Evolutionary conservation across 2,113 vertebrate genomes (phyloP), one percentile per base, ranked within the genome.

Genomic region (Salvelinus namaycush): DNA sequence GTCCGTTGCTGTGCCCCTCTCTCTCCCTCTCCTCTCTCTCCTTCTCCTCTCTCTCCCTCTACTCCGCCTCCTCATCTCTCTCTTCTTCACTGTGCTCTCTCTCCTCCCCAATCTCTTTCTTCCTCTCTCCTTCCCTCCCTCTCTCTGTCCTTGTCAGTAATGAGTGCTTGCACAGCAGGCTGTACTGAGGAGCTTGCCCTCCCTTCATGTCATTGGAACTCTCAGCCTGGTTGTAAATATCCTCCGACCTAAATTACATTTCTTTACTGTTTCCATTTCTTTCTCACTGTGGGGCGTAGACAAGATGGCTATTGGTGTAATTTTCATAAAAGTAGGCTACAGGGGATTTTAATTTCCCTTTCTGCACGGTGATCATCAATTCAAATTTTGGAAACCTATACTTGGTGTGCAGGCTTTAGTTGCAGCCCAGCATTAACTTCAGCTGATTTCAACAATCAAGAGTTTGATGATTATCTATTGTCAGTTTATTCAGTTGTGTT

Each of bases 211-310:
- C 57, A 54, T 57, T 54, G 13, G 57, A 54, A 72, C n/a, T 14
- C 49, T 13, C 70, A 57, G 22, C 49, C 4, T 20, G 13, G 44
- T 44, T 51, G 69, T 70, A 26, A 70, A 51, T 70, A 70, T 48
- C 39, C 44, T 27, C 70, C 57, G 70, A 72, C 49, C 70, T 71
- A 71, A 27, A 57, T 54, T 11, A 71, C 12, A 71, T 54, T 27
- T 27, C 20, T 24, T 70, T 12, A 70, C 68, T 16, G 16, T 27
- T 8, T 24, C 49, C 24, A 57, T 70, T 70, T 18, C 27, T 70
- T 49, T n/a, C n/a, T 70, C 20, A 11, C 4, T 2, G 7, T 49
- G 3, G 22, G 62, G 7, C 27, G 9, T 39, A 34, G 67, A 49
- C 18, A n/a, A 31, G 54, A 39, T 64, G 8, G 7, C 11, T 67